Evolutionary conservation across 2,888 invertebrate genomes (phyloP).

Genomic region (Julus scandinavius): DNA sequence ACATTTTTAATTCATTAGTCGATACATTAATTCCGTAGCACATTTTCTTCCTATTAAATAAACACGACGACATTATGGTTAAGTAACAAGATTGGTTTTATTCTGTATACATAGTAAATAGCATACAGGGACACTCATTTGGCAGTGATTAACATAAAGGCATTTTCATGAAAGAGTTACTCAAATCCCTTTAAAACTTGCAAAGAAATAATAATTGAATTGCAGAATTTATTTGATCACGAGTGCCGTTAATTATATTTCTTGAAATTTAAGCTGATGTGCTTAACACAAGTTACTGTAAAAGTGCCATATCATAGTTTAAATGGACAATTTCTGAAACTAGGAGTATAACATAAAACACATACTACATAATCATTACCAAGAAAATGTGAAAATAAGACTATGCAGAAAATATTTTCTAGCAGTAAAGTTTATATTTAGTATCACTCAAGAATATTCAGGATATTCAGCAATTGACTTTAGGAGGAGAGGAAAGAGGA

Average conservation of each 20-base stretch:
- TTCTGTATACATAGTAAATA: neutral
- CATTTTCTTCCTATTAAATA: neutral
- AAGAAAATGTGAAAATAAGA: neutral
- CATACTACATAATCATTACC: neutral
- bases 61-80: neutral
- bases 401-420: slow-evolving; percentile 9
- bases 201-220: neutral
- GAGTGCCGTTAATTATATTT: neutral
- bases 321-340: neutral
- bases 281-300: neutral
- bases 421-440: neutral
- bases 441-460: slow-evolving; percentile 9
- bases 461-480: neutral
- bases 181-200: neutral
- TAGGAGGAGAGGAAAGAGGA: neutral
- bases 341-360: neutral
- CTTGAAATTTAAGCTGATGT: neutral
- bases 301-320: neutral
- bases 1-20: no score
- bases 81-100: slow-evolving; percentile 5
- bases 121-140: slow-evolving; percentile 31
- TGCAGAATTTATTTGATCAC: neutral
- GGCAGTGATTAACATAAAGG: slow-evolving; percentile 29
- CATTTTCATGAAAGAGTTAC: neutral
- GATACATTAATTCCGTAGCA: neutral